Base-by-base conservation (phyloP, 2,888 invertebrate species). In the Drosophila mulleri region DNA sequence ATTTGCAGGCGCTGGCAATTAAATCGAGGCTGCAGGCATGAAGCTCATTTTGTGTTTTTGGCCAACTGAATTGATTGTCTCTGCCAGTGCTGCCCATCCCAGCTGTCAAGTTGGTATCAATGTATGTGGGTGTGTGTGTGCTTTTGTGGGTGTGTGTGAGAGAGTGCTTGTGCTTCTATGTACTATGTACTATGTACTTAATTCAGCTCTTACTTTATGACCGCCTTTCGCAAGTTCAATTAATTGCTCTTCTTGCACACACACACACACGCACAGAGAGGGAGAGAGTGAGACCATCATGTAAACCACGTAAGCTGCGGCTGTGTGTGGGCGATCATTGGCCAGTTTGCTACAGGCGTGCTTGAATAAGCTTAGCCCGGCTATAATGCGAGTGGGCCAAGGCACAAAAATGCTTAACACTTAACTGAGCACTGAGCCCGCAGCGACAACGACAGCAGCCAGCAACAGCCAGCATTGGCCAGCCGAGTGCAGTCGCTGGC, bases 361-460 rank as follows among this genome's bases (percentile, higher is more conserved):
- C 73, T 62, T 59, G 56, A 53, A 42, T 78, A 62, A 53, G 53
- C 53, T 39, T 20, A 66, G 50, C 18, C 44, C 65, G 18, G 65
- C 26, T 56, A 45, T 45, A 45, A 45, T 45, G 45, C 45, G 45
- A 72, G 20, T 32, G 42, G 72, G 72, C 50, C 56, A 39, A 44
- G 52, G 56, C 73, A 56, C 59, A 65, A 75, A 83, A 81, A 82
- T 76, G 72, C 80, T 81, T 81, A 80, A 85, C 81, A 84, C 85
- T 82, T 62, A 80, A 72, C 68, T 69, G 77, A 59, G 48, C 80
- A 82, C 72, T 65, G 53, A 64, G 66, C 75, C 64, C 65, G 20
- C 37, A 67, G 69, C 56, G 5, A 61, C 37, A 67, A 66, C 56
- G 5, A 61, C 20, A 44, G 39, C 39, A 41, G 18, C 18, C 37